Evolutionary conservation across 2,888 invertebrate species (phyloP).

Genomic region (Chrysolina haemoptera): DNA sequence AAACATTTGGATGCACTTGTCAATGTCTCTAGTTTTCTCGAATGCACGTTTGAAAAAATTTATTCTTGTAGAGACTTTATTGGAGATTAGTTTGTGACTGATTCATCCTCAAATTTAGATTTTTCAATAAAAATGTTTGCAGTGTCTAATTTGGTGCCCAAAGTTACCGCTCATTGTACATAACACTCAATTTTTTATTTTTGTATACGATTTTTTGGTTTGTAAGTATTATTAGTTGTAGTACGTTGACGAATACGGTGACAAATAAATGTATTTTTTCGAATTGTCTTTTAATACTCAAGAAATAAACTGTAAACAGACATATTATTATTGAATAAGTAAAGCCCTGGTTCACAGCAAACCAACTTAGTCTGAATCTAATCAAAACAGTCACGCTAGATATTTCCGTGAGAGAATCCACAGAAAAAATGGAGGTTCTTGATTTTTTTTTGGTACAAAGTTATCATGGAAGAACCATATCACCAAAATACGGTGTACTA

Average conservation of each 20-base stretch:
- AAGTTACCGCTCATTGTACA: conserved; percentile 49
- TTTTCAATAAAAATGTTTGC: background rate
- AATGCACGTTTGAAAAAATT: background rate
- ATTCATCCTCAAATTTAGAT: background rate
- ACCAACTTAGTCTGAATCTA: too few relatives aligned
- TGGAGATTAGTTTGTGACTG: background rate
- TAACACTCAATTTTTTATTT: conserved; percentile 37
- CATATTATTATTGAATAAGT: too few relatives aligned
- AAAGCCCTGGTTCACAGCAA: too few relatives aligned
- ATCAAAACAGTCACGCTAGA: too few relatives aligned
- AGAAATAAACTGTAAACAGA: too few relatives aligned
- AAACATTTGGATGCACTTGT: background rate
- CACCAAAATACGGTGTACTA: too few relatives aligned
- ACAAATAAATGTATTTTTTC: conserved; percentile 53
- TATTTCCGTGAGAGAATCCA: too few relatives aligned
- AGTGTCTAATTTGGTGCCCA: background rate
- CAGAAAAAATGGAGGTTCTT: too few relatives aligned
- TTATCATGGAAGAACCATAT: too few relatives aligned
- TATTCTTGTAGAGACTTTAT: background rate
- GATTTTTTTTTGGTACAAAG: too few relatives aligned
- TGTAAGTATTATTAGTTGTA: conserved; percentile 43
- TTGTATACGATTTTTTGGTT: conserved; percentile 33
- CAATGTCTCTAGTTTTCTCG: background rate
- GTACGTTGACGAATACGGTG: conserved; percentile 55
- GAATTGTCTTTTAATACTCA: background rate